These are phyloP conservation scores for Heliocidaris tuberculata DNA, from an alignment of 35 echinoderm and acorn worm species.

Conservation along the genomic window DNA sequence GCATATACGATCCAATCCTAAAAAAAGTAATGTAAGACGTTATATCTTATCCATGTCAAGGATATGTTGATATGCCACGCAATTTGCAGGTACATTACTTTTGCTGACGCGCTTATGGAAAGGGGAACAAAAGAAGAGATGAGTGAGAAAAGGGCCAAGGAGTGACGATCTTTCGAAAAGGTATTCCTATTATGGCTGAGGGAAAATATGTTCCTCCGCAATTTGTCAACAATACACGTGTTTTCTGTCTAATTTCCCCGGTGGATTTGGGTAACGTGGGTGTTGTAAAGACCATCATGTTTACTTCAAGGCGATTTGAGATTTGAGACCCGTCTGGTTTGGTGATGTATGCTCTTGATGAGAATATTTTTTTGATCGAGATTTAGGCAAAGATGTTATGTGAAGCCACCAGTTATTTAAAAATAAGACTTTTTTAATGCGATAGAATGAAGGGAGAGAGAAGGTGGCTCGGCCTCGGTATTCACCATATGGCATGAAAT, in stretches of 20 bases:
- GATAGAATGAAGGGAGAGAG: background rate
- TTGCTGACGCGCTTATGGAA: background rate
- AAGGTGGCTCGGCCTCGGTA: too few species aligned
- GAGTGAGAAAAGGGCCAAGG: background rate
- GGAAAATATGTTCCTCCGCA: constrained; percentile 2
- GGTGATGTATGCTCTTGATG: background rate
- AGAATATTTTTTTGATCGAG: background rate
- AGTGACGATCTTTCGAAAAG: background rate
- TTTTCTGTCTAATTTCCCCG: constrained; percentile 41
- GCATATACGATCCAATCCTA: background rate
- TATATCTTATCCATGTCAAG: background rate
- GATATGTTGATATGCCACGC: background rate
- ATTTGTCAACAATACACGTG: constrained; percentile 40
- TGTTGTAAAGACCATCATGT: constrained; percentile 32
- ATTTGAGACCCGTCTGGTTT: background rate
- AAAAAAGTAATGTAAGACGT: background rate
- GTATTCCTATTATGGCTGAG: background rate
- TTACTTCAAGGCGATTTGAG: constrained; percentile 23
- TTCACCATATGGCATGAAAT: too few species aligned
- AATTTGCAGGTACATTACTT: constrained; percentile 12
- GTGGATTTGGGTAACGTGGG: constrained; percentile 25
- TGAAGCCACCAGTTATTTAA: background rate
- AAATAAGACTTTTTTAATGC: background rate
- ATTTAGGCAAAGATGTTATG: background rate
- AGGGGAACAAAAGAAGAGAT: background rate